Conservation (phyloP, 2,888 invertebrate species). For the Carabus problematicus region DNA sequence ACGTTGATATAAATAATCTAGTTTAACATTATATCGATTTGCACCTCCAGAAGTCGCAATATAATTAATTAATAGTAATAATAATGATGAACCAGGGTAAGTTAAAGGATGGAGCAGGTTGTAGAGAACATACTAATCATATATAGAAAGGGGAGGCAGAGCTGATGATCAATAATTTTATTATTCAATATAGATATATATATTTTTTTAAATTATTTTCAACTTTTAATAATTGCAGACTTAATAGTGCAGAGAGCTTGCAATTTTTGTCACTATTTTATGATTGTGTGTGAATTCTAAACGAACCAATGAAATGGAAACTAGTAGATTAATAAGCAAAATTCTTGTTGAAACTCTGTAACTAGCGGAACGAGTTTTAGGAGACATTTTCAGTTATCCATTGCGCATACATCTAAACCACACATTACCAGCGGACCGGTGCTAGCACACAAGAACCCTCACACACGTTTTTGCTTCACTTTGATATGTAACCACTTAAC, state of each 20-base stretch:
- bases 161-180: no score
- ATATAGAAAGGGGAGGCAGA: not conserved
- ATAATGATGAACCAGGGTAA: not conserved
- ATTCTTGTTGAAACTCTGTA: no score
- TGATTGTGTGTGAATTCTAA: not conserved
- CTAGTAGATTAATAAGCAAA: no score
- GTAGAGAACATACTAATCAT: slow-evolving; percentile 16
- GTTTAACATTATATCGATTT: slow-evolving; percentile 40
- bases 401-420: no score
- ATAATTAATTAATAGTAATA: slow-evolving; percentile 10
- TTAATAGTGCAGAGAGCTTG: slow-evolving; percentile 27
- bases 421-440: no score
- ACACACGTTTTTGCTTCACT: no score
- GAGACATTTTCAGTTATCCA: no score
- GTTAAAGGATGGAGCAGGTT: slow-evolving; percentile 7
- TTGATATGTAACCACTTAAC: no score
- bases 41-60: slow-evolving; percentile 39
- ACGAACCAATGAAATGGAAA: no score
- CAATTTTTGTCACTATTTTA: not conserved
- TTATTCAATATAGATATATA: not conserved
- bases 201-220: slow-evolving; percentile 8
- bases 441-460: no score
- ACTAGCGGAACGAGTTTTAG: no score
- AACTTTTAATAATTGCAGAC: slow-evolving; percentile 16
- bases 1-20: slow-evolving; percentile 45